Conservation (phyloP, 2,113 vertebrate genomes). For the Archocentrus centrarchus region DNA sequence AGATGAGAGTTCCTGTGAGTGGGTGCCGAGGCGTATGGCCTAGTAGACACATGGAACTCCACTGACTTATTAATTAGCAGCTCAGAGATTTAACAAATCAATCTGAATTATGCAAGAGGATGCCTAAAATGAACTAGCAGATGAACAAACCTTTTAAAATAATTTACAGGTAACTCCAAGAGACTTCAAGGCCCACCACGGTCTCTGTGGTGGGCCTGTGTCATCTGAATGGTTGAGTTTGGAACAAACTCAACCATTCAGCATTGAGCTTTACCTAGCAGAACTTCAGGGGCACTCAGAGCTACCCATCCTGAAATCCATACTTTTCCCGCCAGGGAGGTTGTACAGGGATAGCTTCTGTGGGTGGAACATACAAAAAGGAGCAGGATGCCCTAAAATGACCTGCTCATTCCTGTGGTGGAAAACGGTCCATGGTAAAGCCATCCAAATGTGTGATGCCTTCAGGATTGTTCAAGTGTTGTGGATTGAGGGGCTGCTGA, state of each 20-base stretch:
- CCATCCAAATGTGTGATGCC: slow-evolving; percentile 46
- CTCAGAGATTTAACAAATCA: neutral
- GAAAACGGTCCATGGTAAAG: neutral
- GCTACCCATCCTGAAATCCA: neutral
- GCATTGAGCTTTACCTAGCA: neutral
- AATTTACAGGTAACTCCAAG: slow-evolving; percentile 9
- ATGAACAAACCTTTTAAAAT: neutral
- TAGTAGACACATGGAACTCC: slow-evolving; percentile 21
- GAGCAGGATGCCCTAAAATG: neutral
- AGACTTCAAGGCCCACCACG: neutral
- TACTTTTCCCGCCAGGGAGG: neutral
- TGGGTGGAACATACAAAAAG: neutral
- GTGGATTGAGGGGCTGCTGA: slow-evolving; percentile 59
- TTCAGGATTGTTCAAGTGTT: slow-evolving; percentile 58
- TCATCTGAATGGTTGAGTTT: too few species aligned
- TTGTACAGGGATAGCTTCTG: neutral
- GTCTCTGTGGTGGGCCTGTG: neutral
- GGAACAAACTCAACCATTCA: neutral
- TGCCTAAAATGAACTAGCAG: neutral
- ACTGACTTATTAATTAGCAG: neutral
- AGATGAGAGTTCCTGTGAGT: slow-evolving; percentile 4
- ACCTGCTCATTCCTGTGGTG: neutral
- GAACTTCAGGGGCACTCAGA: neutral
- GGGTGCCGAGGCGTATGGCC: slow-evolving; percentile 25
- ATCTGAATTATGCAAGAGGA: neutral